Evolutionary conservation across 2,888 invertebrate species (phyloP).

Genomic region (Cryptus viduatorius): DNA sequence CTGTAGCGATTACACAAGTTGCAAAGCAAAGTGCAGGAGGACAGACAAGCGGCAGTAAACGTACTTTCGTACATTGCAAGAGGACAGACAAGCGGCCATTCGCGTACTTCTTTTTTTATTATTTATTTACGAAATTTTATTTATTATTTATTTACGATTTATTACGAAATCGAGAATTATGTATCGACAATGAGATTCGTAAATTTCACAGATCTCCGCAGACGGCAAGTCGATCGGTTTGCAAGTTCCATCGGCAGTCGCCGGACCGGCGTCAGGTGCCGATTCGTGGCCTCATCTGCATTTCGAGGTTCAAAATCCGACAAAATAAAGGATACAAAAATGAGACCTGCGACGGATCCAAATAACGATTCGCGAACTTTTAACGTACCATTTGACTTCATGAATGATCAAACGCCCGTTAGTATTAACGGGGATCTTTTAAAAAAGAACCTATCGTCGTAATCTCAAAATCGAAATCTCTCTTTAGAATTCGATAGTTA

Average conservation of each 20-base stretch:
- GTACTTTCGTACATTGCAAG: too few relatives aligned
- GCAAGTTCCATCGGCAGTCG: slow-evolving; percentile 75
- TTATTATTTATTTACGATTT: too few relatives aligned
- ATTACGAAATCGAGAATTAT: too few relatives aligned
- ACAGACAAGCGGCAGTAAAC: too few relatives aligned
- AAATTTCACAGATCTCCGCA: slow-evolving; percentile 58
- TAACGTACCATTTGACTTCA: slow-evolving; percentile 93
- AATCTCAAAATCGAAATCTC: too few relatives aligned
- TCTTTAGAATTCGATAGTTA: neutral
- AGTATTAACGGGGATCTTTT: slow-evolving; percentile 66
- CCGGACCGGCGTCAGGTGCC: slow-evolving; percentile 80
- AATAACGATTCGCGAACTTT: slow-evolving; percentile 96
- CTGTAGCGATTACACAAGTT: too few relatives aligned
- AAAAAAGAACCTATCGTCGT: neutral
- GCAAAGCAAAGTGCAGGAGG: too few relatives aligned
- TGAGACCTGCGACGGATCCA: slow-evolving; percentile 89
- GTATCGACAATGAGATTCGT: neutral
- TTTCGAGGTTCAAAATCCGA: slow-evolving; percentile 91
- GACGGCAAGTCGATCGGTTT: slow-evolving; percentile 44
- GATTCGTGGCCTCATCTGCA: slow-evolving; percentile 91
- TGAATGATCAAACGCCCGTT: slow-evolving; percentile 93
- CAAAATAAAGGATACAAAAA: slow-evolving; percentile 91
- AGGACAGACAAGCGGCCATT: too few relatives aligned
- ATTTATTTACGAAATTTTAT: slow-evolving; percentile 46
- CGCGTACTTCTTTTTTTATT: too few relatives aligned